Evolutionary conservation across 2,888 invertebrate species (phyloP).

Genomic region (Cryptus viduatorius): DNA sequence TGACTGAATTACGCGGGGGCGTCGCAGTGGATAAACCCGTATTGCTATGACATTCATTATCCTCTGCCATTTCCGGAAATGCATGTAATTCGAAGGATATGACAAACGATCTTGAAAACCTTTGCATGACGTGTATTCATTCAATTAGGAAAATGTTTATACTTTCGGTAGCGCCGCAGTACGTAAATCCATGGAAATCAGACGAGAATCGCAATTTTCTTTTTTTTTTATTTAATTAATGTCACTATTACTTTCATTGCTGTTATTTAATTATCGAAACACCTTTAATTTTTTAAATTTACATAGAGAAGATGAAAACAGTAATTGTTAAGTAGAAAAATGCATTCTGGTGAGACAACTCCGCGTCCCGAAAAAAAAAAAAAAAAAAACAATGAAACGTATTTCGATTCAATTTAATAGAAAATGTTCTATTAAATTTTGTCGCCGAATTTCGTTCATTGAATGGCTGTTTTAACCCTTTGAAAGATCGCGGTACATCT

Average conservation of each 20-base stretch:
- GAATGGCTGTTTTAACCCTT: too few species aligned
- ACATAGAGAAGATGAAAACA: too few species aligned
- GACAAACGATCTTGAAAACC: neutral
- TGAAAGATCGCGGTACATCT: too few species aligned
- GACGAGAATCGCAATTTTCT: neutral
- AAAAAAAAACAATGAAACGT: too few species aligned
- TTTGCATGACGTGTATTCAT: neutral
- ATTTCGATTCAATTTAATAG: too few species aligned
- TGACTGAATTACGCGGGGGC: slow-evolving; percentile 2
- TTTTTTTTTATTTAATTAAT: neutral
- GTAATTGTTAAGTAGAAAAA: too few species aligned
- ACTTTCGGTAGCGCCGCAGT: neutral
- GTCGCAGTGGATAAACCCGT: slow-evolving; percentile 11
- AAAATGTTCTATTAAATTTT: too few species aligned
- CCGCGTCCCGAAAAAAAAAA: too few species aligned
- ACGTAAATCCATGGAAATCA: neutral
- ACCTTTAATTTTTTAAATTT: too few species aligned
- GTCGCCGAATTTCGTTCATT: too few species aligned
- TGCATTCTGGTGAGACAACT: too few species aligned
- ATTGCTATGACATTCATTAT: neutral
- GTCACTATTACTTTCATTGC: neutral
- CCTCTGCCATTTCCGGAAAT: neutral
- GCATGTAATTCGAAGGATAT: neutral
- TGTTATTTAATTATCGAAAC: too few species aligned
- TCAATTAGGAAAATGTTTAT: neutral